Percentiles rank a stretch among this genome's conserved stretches.
phyloP scores from a whole-genome alignment of 2,797 vertebrate genomes.

The Clarias fuscus region DNA sequence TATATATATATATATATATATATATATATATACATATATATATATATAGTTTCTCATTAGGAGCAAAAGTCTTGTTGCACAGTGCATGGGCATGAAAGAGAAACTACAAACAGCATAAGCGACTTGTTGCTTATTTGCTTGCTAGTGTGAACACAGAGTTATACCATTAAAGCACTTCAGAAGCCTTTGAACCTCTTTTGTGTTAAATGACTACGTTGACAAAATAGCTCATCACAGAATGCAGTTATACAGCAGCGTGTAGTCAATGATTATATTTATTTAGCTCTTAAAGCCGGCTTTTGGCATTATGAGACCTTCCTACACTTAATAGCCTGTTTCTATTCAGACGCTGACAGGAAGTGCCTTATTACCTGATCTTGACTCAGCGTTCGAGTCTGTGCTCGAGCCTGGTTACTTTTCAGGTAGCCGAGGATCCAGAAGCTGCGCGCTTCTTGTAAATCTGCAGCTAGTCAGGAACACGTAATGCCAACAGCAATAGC shows the following conservation, averaged over 20 bases:
- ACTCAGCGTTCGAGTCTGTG: slow-evolving; percentile 29
- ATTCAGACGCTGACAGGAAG: slow-evolving; percentile 62
- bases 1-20: not conserved
- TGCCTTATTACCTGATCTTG: slow-evolving; percentile 65
- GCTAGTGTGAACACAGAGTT: not conserved
- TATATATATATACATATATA: not conserved
- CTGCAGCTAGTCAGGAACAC: slow-evolving; percentile 31
- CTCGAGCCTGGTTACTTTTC: slow-evolving; percentile 34
- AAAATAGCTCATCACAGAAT: not conserved
- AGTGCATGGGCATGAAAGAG: not conserved
- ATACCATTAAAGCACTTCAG: not conserved
- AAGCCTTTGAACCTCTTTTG: not conserved
- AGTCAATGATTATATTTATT: slow-evolving; percentile 13
- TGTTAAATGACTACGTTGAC: slow-evolving; percentile 1
- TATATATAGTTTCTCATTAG: not conserved
- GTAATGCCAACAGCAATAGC: slow-evolving; percentile 37
- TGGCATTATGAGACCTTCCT: slow-evolving; percentile 29
- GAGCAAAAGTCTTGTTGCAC: no score
- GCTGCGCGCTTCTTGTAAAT: slow-evolving; percentile 6
- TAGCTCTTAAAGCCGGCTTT: slow-evolving; percentile 30
- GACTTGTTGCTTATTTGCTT: not conserved
- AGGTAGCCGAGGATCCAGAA: slow-evolving; percentile 43
- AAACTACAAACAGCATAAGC: not conserved
- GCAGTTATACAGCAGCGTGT: not conserved
- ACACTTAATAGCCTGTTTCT: slow-evolving; percentile 32